Conservation (phyloP, 2,797 vertebrate genomes). For the Sus cebifrons region DNA sequence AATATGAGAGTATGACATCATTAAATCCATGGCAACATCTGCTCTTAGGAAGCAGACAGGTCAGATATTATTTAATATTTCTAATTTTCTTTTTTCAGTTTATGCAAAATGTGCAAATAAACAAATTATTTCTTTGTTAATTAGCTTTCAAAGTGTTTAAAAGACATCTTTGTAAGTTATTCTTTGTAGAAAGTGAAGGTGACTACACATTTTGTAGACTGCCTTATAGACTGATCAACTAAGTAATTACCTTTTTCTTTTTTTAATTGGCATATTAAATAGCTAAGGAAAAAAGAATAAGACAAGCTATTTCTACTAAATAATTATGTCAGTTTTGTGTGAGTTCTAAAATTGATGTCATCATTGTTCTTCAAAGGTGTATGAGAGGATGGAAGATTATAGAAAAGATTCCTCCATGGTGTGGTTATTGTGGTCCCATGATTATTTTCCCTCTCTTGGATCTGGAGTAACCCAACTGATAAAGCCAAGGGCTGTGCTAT, state of each 20-base stretch:
- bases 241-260: constrained; percentile 26
- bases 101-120: constrained; percentile 28
- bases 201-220: background rate
- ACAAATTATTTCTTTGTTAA: constrained; percentile 27
- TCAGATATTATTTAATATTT: background rate
- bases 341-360: background rate
- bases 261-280: background rate
- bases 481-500: background rate
- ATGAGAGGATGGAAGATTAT: background rate
- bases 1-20: background rate
- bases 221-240: background rate
- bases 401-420: background rate
- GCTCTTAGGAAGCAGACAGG: background rate
- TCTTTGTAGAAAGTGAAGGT: background rate
- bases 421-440: background rate
- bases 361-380: background rate
- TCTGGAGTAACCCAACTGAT: background rate
- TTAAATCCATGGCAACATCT: background rate
- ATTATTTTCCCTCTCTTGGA: background rate
- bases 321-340: background rate
- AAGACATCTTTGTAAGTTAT: background rate
- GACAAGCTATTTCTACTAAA: background rate
- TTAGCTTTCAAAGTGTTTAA: constrained; percentile 8
- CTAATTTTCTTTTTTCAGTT: background rate
- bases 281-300: background rate